These are phyloP conservation scores for Hippoglossus hippoglossus DNA, from an alignment of 2,797 vertebrate species.

Conservation along the genomic window DNA sequence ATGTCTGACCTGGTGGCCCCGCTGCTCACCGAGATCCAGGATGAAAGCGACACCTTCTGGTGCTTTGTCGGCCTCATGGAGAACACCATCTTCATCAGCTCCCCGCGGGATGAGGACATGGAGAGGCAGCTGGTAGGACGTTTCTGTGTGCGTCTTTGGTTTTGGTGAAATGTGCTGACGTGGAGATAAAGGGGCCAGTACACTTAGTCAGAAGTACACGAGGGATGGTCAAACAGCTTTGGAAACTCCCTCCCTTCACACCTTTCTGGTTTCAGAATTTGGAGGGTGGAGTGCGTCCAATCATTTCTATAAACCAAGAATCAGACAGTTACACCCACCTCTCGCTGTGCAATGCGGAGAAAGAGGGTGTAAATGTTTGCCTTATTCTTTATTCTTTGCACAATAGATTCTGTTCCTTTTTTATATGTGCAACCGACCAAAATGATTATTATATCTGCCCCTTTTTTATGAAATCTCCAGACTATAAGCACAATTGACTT, in stretches of 20 bases:
- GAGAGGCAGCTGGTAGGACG: constrained; percentile 94
- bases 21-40: constrained; percentile 93
- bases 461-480: no score
- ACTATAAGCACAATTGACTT: no score
- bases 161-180: neutral
- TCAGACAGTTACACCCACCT: no score
- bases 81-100: constrained; percentile 98
- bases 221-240: no score
- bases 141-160: constrained; percentile 2
- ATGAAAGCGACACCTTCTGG: constrained; percentile 99
- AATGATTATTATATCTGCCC: no score
- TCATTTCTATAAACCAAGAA: neutral
- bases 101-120: constrained; percentile 97
- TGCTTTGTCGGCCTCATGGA: constrained; percentile 99
- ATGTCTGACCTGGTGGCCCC: constrained; percentile 99
- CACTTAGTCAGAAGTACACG: no score
- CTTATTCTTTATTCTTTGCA: no score
- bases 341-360: no score
- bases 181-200: neutral
- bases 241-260: neutral
- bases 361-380: no score
- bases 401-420: no score
- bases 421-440: no score
- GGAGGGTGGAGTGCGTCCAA: neutral
- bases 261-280: neutral